Conservation (phyloP, 2,797 vertebrate genomes). For the Pithecia hirsuta region DNA sequence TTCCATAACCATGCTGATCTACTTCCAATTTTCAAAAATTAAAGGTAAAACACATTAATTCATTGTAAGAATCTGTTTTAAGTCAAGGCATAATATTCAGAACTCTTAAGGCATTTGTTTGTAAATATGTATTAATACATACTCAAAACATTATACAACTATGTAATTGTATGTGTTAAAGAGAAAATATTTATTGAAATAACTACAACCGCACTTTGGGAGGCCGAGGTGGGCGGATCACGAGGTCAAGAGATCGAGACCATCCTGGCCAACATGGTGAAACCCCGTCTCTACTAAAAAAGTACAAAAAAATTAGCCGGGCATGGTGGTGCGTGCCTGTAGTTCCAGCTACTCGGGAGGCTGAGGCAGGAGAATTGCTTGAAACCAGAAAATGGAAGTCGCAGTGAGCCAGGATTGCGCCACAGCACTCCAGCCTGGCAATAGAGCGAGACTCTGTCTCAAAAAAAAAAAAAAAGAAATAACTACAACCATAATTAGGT, state of each 20-base stretch:
- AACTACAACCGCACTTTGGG: neutral
- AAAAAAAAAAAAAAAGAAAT: neutral
- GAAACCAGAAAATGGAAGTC: too few relatives aligned
- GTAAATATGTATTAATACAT: neutral
- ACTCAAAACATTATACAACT: neutral
- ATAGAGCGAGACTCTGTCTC: too few relatives aligned
- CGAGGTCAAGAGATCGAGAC: too few relatives aligned
- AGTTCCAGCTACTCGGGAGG: too few relatives aligned
- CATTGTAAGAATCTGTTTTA: constrained; percentile 33
- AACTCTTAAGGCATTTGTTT: neutral
- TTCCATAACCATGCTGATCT: constrained; percentile 19
- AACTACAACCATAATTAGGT: neutral
- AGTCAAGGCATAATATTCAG: constrained; percentile 17
- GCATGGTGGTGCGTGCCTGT: too few relatives aligned
- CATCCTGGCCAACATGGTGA: too few relatives aligned
- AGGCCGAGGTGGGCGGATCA: too few relatives aligned
- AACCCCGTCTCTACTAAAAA: too few relatives aligned
- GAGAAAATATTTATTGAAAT: constrained; percentile 17
- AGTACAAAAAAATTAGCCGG: too few relatives aligned
- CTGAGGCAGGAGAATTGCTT: too few relatives aligned
- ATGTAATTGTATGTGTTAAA: neutral
- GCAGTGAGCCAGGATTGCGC: too few relatives aligned
- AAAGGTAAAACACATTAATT: constrained; percentile 46
- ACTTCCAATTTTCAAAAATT: neutral
- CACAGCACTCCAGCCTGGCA: too few relatives aligned